Conservation (phyloP, 2,888 invertebrate genomes). For the Cephus pygmeus region DNA sequence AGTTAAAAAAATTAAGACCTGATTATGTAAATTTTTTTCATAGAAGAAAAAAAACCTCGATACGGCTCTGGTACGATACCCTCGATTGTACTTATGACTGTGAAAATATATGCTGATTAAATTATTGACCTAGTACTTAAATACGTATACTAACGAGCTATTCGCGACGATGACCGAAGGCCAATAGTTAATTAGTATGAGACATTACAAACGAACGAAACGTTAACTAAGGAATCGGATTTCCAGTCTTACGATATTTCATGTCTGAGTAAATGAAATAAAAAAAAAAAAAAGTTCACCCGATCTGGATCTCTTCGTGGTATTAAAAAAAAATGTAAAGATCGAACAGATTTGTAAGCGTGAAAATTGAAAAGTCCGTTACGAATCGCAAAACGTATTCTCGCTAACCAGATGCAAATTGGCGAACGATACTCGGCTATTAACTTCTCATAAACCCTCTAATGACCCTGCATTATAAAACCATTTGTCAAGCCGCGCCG, state of each 20-base stretch:
- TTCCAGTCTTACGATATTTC: neutral
- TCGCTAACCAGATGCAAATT: conserved; percentile 11
- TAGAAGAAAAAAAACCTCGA: neutral
- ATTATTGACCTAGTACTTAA: neutral
- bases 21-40: neutral
- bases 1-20: neutral
- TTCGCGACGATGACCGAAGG: neutral
- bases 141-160: neutral
- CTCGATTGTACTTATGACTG: neutral
- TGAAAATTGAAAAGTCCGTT: conserved; percentile 3
- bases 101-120: neutral
- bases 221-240: neutral
- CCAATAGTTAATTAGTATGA: neutral
- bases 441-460: conserved; percentile 3
- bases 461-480: conserved; percentile 1
- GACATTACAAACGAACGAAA: neutral
- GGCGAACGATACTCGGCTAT: conserved; percentile 4
- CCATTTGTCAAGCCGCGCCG: neutral
- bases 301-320: neutral
- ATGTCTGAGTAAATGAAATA: neutral
- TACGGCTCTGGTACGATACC: neutral
- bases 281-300: neutral
- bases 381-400: neutral
- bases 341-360: neutral
- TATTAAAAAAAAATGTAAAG: neutral